Base-by-base conservation (phyloP, 2,113 vertebrate genomes). In the Ciconia maguari region DNA sequence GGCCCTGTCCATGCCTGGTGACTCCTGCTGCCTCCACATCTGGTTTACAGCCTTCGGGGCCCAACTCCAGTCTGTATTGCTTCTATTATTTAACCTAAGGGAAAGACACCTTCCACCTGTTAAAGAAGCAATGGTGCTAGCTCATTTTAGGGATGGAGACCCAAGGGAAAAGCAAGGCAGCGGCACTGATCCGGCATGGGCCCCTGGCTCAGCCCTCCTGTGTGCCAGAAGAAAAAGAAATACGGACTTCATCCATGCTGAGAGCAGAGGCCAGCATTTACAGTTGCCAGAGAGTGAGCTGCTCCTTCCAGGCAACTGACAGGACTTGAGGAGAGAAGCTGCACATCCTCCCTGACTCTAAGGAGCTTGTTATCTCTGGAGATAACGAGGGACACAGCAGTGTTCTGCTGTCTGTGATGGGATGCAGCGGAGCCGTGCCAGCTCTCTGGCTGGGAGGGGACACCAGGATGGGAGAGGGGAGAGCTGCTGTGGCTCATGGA, bases 291-390 rank as follows among this genome's bases (percentile, higher is more conserved):
- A 74, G 62, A 27, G 57, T 13, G 62, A 95, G 60, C 61, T 94
- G 57, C 70, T 91, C 52, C 91, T 83, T 91, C 89, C 48, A 87
- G 74, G 44, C 15, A 13, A 89, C 84, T 61, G 81, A 44, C 61
- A 72, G 77, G 44, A 42, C 52, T 84, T 3, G 3, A 87, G 77
- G 74, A 95, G 51, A 61, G 80, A 94, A 75, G 36, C 70, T 93
- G 74, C 46, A 79, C 78, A 79, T 91, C 82, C 58, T 89, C 58
- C 83, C 89, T 94, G 61, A 52, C 66, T 89, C 81, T 64, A 57
- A 94, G 84, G 78, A 95, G 54, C 78, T 80, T 2, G 4, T 95
- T 93, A 96, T 96, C 95, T 95, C 70, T 77, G 74, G 58, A 93
- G 94, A 96, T 90, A 91, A 83, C 0, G 2, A 89, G 58, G 44